Base-by-base conservation (phyloP, 2,113 vertebrate species). In the Lepidothrix coronata region DNA sequence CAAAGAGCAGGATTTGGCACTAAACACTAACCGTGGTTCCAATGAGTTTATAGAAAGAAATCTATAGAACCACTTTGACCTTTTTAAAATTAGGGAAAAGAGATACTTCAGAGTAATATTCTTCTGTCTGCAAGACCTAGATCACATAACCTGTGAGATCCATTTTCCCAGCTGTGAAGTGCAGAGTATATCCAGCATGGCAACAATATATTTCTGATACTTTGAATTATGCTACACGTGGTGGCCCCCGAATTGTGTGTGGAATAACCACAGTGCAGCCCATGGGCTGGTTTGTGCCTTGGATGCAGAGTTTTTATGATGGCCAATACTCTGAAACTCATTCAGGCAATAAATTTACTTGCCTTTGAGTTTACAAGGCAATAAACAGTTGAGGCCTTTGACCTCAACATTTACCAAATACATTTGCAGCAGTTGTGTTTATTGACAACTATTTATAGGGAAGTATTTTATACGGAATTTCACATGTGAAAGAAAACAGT, bases 291-390 rank as follows among this genome's bases (percentile, higher is more conserved):
- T 96, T 93, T 96, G 96, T 98, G 96, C 97, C 96, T 97, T 89
- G 94, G 96, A 91, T 97, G 96, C 93, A 94, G 96, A 93, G 96
- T 94, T 98, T 98, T 98, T 98, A 98, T 97, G 97, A 97, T 97
- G 97, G 97, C 97, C 97, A 97, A 97, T 98, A 95, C 97, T 96
- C 98, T 98, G 97, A 98, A 98, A 97, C 98, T 98, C 95, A 39
- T 98, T 98, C 95, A 97, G 97, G 97, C 97, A 97, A 98, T 98
- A 98, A 98, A 98, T 98, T 98, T 98, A 97, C 98, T 98, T 98
- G 98, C 98, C 98, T 98, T 98, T 98, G 97, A 98, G 97, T 98
- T 98, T 98, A 98, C 98, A 98, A 98, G 98, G 98, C 98, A 97
- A 98, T 98, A 98, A 98, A 98, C 97, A 98, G 98, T 89, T 92